Base-by-base conservation (phyloP, 2,797 vertebrate species). In the Loris lydekkerianus region DNA sequence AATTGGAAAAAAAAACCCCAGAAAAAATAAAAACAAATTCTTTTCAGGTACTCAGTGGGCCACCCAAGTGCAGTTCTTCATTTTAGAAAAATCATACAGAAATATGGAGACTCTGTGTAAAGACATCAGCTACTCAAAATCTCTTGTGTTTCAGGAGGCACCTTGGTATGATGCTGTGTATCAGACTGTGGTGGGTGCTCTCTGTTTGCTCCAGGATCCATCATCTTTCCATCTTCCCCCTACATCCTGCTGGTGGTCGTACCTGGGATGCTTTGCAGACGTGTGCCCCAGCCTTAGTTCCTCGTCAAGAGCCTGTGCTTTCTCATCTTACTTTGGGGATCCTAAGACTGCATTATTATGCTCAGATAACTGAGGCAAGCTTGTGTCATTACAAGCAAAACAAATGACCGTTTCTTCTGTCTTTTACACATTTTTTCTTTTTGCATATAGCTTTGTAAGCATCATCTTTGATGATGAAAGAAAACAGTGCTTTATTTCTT, bases 41-140 rank as follows among this genome's bases (percentile, higher is more conserved):
- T 96, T 91, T 86, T 95, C 97, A 98, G 97, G 97, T 97, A 96
- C 94, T 95, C 15, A 0, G 1, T 65, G 85, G 97, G 85, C 97
- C 97, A 97, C 97, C 97, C 97, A 98, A 82, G 96, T 37, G 53
- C 58, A 85, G 82, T 31, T 84, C 49, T 58, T 18, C 27, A 46
- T 69, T 97, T 96, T 27, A 21, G 92, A 85, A 86, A 80, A 80
- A 87, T 72, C 40, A 73, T 46, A 20, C 15, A 75, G 80, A 78
- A 34, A 69, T 56, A 53, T 3, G 49, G 58, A 83, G 37, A 60
- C 20, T 17, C 29, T 40, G 29, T 69, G 43, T 9, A 27, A n/a
- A n/a, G 34, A 31, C 23, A 1, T 46, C 8, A 29, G 40, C 7
- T 14, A 0, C 3, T 63, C 37, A 34, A 27, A 40, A 40, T 34